Conservation (phyloP, 2,113 vertebrate species). For the Stomatorhinus ivindoensis region DNA sequence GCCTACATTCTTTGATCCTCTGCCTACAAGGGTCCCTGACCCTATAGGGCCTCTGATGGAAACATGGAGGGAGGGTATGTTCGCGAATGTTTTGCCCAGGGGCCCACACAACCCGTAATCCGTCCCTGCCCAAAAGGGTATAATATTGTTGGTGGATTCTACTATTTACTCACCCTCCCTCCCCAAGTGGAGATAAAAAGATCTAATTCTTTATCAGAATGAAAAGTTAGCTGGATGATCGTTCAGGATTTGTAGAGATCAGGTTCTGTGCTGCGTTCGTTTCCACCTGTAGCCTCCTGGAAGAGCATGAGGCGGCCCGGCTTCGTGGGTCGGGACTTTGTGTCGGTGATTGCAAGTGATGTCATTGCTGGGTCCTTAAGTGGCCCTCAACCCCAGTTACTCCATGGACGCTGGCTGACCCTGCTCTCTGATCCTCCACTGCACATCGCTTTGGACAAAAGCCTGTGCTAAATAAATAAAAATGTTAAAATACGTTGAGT, state of each 20-base stretch:
- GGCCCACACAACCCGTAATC: no score
- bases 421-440: not conserved
- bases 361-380: not conserved
- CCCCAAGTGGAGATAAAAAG: not conserved
- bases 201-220: not conserved
- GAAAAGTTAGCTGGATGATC: not conserved
- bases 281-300: not conserved
- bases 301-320: not conserved
- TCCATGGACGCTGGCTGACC: not conserved
- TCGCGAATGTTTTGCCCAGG: no score
- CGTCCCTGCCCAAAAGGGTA: not conserved
- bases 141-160: not conserved
- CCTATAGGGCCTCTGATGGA: no score
- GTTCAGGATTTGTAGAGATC: not conserved
- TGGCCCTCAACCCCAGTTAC: not conserved
- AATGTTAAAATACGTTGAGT: not conserved
- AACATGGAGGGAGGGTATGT: no score
- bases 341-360: not conserved
- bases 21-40: no score
- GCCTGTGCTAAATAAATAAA: not conserved
- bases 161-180: not conserved
- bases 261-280: not conserved
- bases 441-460: not conserved
- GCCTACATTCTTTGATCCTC: no score
- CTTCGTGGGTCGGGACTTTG: not conserved